Percentiles rank a stretch among this genome's conserved stretches.
Conservation (phyloP, 2,888 invertebrate genomes). For the Drosophila robusta region DNA sequence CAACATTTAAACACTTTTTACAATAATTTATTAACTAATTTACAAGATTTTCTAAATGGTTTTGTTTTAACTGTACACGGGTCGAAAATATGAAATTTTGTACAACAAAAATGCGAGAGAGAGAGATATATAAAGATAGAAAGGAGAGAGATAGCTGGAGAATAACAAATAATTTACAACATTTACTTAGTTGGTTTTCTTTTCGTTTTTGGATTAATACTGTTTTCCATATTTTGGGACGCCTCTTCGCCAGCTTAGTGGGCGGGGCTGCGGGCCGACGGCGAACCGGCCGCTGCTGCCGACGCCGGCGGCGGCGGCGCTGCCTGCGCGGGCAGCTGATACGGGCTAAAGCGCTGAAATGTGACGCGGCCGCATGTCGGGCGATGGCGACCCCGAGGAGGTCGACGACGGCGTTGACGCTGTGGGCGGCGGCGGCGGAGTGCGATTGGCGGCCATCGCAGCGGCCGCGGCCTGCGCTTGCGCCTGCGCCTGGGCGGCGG, state of each 20-base stretch:
- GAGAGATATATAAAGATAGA: conserved; percentile 8
- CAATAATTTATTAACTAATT: conserved; percentile 65
- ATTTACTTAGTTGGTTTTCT: conserved; percentile 45
- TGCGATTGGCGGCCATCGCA: conserved; percentile 74
- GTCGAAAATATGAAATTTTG: conserved; percentile 29
- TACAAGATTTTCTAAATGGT: conserved; percentile 64
- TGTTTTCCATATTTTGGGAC: conserved; percentile 43
- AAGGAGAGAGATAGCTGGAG: conserved; percentile 3
- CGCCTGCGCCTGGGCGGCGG: conserved; percentile 79
- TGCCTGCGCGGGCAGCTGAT: conserved; percentile 78
- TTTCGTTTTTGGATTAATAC: conserved; percentile 65
- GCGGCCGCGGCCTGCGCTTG: conserved; percentile 74
- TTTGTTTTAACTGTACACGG: conserved; percentile 59
- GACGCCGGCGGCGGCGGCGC: conserved; percentile 32
- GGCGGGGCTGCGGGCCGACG: conserved; percentile 69
- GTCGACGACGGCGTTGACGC: conserved; percentile 83
- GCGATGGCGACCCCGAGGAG: conserved; percentile 85
- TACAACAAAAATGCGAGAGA: conserved; percentile 59
- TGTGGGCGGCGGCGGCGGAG: conserved; percentile 82
- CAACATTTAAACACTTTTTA: conserved; percentile 71
- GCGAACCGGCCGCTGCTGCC: conserved; percentile 50
- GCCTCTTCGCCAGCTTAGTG: conserved; percentile 42
- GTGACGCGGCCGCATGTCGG: conserved; percentile 84
- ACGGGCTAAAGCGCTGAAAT: conserved; percentile 84
- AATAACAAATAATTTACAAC: conserved; percentile 81